Evolutionary conservation across 2,797 vertebrate genomes (phyloP), one percentile per base, ranked within the genome.

Genomic region (Nyctalus aviator): DNA sequence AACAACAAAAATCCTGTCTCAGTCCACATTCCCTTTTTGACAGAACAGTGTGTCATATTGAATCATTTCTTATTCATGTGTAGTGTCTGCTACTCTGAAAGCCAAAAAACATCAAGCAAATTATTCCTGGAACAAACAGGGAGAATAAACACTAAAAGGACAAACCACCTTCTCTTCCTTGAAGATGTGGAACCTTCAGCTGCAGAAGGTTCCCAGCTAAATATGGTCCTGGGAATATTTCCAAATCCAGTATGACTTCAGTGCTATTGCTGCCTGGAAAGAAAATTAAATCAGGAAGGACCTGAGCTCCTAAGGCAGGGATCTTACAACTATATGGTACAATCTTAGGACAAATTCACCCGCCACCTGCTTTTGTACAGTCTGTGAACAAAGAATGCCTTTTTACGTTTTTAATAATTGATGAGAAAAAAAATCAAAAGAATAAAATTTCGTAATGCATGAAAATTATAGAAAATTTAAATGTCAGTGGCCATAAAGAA

Each of bases 221-320:
- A 97, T 76, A 73, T 48, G 27, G 7, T 87, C 62, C 75, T 83
- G 46, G n/a, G 44, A 69, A 44, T 94, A 76, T 94, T 94, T 81
- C 2, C 66, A 95, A 73, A 88, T 53, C 79, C 62, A 59, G 13
- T 25, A n/a, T 59, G 72, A 89, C 14, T 12, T 27, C 18, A 76
- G 20, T 59, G 55, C 3, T 88, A 27, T 81, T 55, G 20, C 35
- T 46, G 21, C 35, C 17, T 23, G 7, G 13, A 75, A 75, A 91
- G 5, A 41, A 25, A 32, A 25, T 59, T 35, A 72, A 35, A 18
- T 48, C 30, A n/a, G 6, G 25, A 4, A 75, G n/a, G 17, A 37
- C 44, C 21, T 84, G 35, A 86, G 17, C 2, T 21, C 18, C 4
- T 13, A 27, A 27, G 18, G 15, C 11, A 59, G 20, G 12, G 13